Conservation (phyloP, 2,113 vertebrate genomes). For the Phycodurus eques region DNA sequence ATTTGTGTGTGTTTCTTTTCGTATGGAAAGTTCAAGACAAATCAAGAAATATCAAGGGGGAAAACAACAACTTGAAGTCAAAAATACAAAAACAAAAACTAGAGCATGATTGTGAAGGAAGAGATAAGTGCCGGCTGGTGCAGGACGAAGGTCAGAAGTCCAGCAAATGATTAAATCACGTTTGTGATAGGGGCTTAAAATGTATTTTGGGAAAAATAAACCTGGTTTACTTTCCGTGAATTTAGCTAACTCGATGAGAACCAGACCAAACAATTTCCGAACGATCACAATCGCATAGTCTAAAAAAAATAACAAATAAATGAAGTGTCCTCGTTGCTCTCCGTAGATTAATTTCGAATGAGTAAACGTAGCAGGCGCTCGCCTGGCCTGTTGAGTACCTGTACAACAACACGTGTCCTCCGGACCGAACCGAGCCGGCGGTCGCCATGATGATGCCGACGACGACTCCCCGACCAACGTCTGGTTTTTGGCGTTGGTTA, state of each 20-base stretch:
- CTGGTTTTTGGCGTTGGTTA: neutral
- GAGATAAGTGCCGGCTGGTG: neutral
- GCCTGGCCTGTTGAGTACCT: neutral
- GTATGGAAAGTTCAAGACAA: too few species aligned
- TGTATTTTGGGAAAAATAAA: too few species aligned
- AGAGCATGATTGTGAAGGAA: neutral
- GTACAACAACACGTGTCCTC: neutral
- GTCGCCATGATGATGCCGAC: neutral
- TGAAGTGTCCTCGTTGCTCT: too few species aligned
- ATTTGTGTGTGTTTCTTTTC: too few species aligned
- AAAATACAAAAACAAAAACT: neutral
- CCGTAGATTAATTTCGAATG: too few species aligned
- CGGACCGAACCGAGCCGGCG: neutral
- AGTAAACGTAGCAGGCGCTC: neutral
- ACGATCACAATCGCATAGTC: too few species aligned
- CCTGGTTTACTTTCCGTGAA: neutral
- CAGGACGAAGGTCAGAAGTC: constrained; percentile 3
- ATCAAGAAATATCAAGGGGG: too few species aligned
- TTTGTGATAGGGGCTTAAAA: neutral
- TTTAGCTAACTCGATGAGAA: neutral
- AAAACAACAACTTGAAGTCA: too few species aligned
- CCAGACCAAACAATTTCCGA: too few species aligned
- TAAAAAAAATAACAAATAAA: too few species aligned
- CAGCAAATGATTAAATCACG: neutral
- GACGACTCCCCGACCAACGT: neutral